Evolutionary conservation across 2,113 vertebrate genomes (phyloP), one percentile per base, ranked within the genome.

Genomic region (Nerophis lumbriciformis): DNA sequence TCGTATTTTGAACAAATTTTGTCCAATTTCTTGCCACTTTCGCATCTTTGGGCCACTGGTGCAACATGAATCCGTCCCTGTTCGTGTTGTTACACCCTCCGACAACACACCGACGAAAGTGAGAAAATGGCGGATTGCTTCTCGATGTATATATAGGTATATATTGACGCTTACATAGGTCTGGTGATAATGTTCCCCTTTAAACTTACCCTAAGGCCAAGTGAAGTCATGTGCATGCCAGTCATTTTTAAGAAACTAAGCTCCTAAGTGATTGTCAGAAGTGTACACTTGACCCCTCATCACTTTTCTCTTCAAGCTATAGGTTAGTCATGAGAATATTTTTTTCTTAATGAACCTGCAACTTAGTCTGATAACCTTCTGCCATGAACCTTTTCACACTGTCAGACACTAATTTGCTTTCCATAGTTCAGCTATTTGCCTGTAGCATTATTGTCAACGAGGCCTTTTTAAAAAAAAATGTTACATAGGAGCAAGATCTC

Each of bases 281-380:
- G 16, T 4, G 4, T 19, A 7, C 0, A 5, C 47, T 19, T 38
- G 47, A 39, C 62, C 28, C 28, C 11, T n/a, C 3, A 3, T 63
- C 65, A 54, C 2, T 2, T 63, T 63, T 73, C 4, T 28, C 28
- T 28, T 28, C 28, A 28, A 28, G 58, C 67, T 75, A 3, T 57
- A 48, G 55, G 28, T 53, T 56, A 66, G 6, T 3, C 14, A 56
- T 21, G 16, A 48, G 44, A 66, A 28, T 28, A 28, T 28, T 12
- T 45, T 8, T 63, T 66, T 42, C 14, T 45, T 61, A 0, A 28
- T 28, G 4, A 50, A 44, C 36, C 7, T 16, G 14, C 38, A 48
- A 57, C 56, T 13, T 39, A 13, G 53, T 13, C 28, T 3, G 35
- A 10, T 51, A 35, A 8, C 64, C 44, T 71, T 54, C 28, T 50